phyloP scores from a whole-genome alignment of 1,140 invertebrate species.

The honey bee (Apis mellifera) region DNA sequence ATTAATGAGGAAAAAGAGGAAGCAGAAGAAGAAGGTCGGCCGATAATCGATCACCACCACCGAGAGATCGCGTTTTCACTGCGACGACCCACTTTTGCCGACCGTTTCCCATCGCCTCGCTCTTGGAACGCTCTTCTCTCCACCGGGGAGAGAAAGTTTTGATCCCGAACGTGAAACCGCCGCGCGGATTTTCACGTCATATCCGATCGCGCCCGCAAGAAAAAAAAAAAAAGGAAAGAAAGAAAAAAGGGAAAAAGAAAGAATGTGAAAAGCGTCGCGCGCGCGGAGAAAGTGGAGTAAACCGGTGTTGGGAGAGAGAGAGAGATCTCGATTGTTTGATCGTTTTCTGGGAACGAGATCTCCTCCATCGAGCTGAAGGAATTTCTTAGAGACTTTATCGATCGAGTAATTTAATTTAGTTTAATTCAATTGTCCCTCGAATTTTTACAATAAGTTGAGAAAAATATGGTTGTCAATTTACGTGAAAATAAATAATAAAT shows the following conservation, averaged over 20 bases:
- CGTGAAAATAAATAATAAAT: too few species aligned
- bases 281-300: slow-evolving; percentile 56
- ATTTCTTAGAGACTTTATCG: too few species aligned
- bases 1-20: not conserved
- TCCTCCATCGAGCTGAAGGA: too few species aligned
- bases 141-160: slow-evolving; percentile 56
- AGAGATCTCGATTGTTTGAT: not conserved
- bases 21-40: not conserved
- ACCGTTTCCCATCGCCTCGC: too few species aligned
- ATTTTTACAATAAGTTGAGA: too few species aligned
- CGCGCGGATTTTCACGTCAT: slow-evolving; percentile 59
- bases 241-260: slow-evolving; percentile 8
- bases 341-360: not conserved
- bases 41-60: slow-evolving; percentile 55
- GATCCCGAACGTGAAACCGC: slow-evolving; percentile 62
- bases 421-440: too few species aligned
- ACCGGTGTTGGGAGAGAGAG: not conserved
- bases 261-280: slow-evolving; percentile 56
- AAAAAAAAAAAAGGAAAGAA: too few species aligned
- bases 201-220: slow-evolving; percentile 42
- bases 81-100: slow-evolving; percentile 56
- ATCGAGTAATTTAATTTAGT: not conserved
- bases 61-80: slow-evolving; percentile 54
- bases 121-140: not conserved
- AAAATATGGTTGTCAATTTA: too few species aligned